Evolutionary conservation across 1,140 invertebrate genomes (phyloP).

Genomic region (Cherax quadricarinatus): DNA sequence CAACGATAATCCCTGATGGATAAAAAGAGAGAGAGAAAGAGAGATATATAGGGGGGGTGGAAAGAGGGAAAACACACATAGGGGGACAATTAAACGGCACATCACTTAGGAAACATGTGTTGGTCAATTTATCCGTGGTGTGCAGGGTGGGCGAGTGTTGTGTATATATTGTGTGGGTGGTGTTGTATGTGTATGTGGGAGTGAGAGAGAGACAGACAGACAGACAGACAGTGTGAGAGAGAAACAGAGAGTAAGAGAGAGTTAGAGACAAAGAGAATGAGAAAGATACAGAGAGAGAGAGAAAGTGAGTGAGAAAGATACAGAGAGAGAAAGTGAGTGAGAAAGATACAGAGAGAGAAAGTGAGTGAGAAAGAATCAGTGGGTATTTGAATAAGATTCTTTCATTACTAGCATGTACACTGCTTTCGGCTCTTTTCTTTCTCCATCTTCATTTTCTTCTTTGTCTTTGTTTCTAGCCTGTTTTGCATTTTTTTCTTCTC

Average conservation of each 20-base stretch:
- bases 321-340: too few relatives aligned
- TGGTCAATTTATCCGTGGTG: constrained; percentile 17
- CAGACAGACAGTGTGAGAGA: too few relatives aligned
- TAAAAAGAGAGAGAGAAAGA: background rate
- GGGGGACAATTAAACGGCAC: constrained; percentile 25
- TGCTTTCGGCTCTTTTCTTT: too few relatives aligned
- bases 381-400: too few relatives aligned
- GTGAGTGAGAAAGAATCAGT: background rate
- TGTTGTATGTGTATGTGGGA: background rate
- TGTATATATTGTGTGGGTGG: too few relatives aligned
- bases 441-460: too few relatives aligned
- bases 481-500: too few relatives aligned
- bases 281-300: too few relatives aligned
- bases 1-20: background rate
- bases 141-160: too few relatives aligned
- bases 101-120: constrained; percentile 49
- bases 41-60: background rate
- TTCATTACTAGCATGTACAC: too few relatives aligned
- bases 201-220: too few relatives aligned
- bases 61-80: constrained; percentile 23
- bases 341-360: background rate
- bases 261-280: background rate
- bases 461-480: too few relatives aligned
- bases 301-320: background rate
- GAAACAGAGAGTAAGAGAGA: background rate